Conservation (phyloP, 2,888 invertebrate species). For the Eupithecia vulgata region DNA sequence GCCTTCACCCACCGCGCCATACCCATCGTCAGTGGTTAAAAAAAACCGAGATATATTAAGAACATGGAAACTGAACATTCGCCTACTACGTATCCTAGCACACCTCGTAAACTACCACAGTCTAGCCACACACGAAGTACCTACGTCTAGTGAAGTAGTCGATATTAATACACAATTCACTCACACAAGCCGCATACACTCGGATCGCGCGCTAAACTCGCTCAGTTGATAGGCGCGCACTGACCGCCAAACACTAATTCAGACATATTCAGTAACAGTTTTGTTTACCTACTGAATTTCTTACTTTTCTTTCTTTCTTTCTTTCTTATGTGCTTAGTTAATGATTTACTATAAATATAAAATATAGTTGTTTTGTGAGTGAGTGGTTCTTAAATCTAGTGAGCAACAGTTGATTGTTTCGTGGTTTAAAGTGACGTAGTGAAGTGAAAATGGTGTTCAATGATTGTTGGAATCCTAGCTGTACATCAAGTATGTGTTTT, state of each 20-base stretch:
- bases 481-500: conserved; percentile 61
- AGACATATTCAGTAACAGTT: not conserved
- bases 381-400: not conserved
- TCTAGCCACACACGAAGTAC: conserved; percentile 18
- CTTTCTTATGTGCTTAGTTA: not conserved
- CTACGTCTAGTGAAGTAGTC: conserved; percentile 61
- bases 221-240: conserved; percentile 39
- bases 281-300: not conserved
- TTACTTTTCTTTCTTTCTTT: too few species aligned
- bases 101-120: conserved; percentile 4
- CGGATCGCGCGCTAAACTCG: conserved; percentile 34
- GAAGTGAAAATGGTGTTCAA: conserved; percentile 68
- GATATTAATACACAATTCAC: conserved; percentile 69
- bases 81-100: not conserved
- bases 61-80: too few species aligned
- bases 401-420: not conserved
- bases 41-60: too few species aligned
- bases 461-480: conserved; percentile 70
- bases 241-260: not conserved
- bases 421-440: conserved; percentile 8
- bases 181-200: conserved; percentile 47
- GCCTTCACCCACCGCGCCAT: too few species aligned
- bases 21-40: too few species aligned
- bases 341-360: not conserved
- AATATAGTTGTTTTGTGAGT: not conserved